Conservation (phyloP, 2,797 vertebrate genomes). For the Meriones psammophilus region DNA sequence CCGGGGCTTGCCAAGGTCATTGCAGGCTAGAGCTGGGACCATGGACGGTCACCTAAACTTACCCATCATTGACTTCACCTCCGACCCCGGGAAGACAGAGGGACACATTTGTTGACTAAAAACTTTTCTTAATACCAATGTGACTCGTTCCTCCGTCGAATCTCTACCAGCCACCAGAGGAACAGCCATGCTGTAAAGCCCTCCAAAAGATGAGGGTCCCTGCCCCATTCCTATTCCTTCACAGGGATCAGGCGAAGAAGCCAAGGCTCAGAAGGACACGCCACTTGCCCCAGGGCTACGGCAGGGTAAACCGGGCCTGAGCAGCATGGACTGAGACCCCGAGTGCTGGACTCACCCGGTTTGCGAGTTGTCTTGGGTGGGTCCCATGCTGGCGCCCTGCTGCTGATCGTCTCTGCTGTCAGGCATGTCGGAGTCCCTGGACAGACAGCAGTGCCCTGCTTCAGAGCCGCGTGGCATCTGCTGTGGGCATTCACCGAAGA, state of each 20-base stretch:
- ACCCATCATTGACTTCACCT: background rate
- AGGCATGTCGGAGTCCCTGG: slow-evolving; percentile 81
- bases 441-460: slow-evolving; percentile 22
- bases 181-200: background rate
- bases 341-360: slow-evolving; percentile 83
- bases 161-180: background rate
- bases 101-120: background rate
- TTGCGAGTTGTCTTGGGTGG: slow-evolving; percentile 70
- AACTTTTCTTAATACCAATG: background rate
- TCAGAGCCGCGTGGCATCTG: background rate
- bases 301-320: background rate
- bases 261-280: background rate
- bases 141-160: background rate
- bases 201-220: background rate
- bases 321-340: background rate
- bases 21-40: background rate
- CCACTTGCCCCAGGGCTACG: too few relatives aligned
- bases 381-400: slow-evolving; percentile 59
- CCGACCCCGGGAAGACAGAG: background rate
- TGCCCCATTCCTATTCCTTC: background rate
- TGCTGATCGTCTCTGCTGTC: slow-evolving; percentile 70
- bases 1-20: background rate
- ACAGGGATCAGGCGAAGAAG: background rate
- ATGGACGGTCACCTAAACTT: background rate
- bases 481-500: slow-evolving; percentile 62